Conservation (phyloP, 1,140 invertebrate species). For the Caenorhabditis latens region DNA sequence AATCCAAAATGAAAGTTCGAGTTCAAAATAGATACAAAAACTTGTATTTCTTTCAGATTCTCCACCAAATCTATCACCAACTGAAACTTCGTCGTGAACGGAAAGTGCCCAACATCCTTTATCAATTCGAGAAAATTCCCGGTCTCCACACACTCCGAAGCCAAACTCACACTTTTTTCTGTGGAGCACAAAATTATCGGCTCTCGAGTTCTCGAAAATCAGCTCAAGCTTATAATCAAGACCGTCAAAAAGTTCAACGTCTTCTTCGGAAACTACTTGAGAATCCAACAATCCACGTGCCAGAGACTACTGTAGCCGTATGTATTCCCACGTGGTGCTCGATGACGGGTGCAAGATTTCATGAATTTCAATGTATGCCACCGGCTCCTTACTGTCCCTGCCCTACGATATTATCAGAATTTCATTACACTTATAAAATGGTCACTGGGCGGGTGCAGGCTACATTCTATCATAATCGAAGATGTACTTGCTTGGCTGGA, state of each 20-base stretch:
- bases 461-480: slow-evolving; percentile 27
- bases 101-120: slow-evolving; percentile 1
- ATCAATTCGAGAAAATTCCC: slow-evolving; percentile 37
- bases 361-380: slow-evolving; percentile 18
- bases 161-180: background rate
- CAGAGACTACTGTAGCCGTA: slow-evolving; percentile 22
- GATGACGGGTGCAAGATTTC: background rate
- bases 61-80: slow-evolving; percentile 28
- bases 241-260: slow-evolving; percentile 1
- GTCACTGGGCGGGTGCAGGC: slow-evolving; percentile 13
- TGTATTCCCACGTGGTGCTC: slow-evolving; percentile 48
- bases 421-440: slow-evolving; percentile 42
- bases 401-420: slow-evolving; percentile 19
- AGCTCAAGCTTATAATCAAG: background rate
- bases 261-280: background rate
- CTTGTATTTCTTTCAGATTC: background rate
- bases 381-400: slow-evolving; percentile 41
- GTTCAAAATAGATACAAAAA: too few relatives aligned
- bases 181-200: slow-evolving; percentile 2
- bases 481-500: slow-evolving; percentile 24
- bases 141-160: background rate
- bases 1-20: background rate
- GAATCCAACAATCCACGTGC: background rate
- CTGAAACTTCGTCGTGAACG: slow-evolving; percentile 11
- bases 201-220: background rate